phyloP scores from a whole-genome alignment of 2,113 vertebrate genomes.

The Galbula dea region DNA sequence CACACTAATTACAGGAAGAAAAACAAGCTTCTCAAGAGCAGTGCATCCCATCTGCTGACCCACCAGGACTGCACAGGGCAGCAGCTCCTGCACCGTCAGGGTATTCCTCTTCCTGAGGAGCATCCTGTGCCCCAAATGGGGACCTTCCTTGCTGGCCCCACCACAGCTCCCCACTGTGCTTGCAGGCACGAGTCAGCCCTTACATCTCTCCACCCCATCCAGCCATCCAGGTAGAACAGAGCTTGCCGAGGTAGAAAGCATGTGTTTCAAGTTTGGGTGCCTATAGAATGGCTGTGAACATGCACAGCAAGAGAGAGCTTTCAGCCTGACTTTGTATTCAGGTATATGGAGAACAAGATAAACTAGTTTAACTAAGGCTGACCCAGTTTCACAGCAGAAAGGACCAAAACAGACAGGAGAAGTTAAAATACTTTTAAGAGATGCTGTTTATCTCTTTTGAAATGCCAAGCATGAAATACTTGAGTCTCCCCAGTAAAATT shows the following conservation, averaged over 20 bases:
- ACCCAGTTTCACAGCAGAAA: neutral
- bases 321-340: neutral
- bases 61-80: rapidly evolving
- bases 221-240: neutral
- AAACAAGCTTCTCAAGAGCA: neutral
- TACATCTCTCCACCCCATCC: neutral
- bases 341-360: neutral
- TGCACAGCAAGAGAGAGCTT: neutral
- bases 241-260: rapidly evolving
- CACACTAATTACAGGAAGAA: neutral
- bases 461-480: neutral
- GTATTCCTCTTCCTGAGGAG: neutral
- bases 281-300: neutral
- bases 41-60: neutral
- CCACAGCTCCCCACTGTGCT: neutral
- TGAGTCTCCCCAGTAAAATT: neutral
- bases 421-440: neutral
- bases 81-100: neutral
- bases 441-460: neutral
- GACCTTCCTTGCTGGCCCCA: rapidly evolving
- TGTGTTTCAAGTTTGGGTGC: neutral
- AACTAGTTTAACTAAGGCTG: neutral
- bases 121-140: rapidly evolving
- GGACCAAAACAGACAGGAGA: neutral
- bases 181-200: neutral